A percentile compares a stretch with the other conserved stretches of the same genome.
Evolutionary conservation across 2,113 vertebrate genomes (phyloP).

Genomic region (Corythornis madagascariensis): DNA sequence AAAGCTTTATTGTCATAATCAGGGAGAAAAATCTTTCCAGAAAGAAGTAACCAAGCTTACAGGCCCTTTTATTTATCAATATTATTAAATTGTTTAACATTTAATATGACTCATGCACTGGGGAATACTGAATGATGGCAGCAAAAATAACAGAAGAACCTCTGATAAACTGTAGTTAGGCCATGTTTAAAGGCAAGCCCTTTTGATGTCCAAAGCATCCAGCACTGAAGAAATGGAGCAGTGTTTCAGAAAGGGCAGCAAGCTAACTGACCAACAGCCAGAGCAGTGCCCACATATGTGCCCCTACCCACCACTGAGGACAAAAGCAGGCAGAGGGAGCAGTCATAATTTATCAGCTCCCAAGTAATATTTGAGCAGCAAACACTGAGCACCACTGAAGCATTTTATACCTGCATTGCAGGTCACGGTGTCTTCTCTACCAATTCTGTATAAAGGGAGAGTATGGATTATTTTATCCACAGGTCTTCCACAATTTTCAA

Average conservation of each 20-base stretch:
- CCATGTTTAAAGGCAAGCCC: not conserved
- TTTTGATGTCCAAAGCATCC: not conserved
- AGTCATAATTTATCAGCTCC: not conserved
- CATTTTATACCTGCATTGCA: not conserved
- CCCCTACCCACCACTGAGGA: not conserved
- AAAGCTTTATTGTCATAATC: not conserved
- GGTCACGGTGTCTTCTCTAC: not conserved
- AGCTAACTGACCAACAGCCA: accelerated
- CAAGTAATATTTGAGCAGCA: not conserved
- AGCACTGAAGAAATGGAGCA: not conserved
- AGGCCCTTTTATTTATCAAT: not conserved
- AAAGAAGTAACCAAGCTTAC: not conserved
- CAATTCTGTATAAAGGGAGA: not conserved
- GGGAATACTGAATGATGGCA: not conserved
- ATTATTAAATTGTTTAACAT: not conserved
- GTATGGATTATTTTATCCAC: not conserved
- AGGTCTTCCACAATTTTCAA: not conserved
- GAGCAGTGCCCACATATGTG: accelerated
- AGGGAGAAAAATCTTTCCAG: not conserved
- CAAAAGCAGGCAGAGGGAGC: not conserved
- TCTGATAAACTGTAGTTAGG: not conserved
- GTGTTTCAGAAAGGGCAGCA: not conserved
- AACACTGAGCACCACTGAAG: not conserved
- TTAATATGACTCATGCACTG: not conserved
- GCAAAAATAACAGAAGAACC: not conserved